Base-by-base conservation (phyloP, 2,113 vertebrate species). In the Salminus brasiliensis region DNA sequence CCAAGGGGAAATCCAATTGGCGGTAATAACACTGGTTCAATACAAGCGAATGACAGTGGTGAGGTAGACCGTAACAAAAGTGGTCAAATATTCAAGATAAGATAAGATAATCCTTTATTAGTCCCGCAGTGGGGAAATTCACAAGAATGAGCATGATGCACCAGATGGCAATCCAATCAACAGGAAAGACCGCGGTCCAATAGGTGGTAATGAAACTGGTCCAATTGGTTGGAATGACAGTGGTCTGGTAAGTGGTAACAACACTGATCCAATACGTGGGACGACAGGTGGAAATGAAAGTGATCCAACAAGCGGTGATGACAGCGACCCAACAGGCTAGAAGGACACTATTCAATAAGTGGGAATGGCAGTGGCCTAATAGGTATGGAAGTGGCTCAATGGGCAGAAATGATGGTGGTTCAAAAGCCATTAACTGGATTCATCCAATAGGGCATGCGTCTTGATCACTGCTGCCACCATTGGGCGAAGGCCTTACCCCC, bases 151-250 rank as follows among this genome's bases (percentile, higher is more conserved):
- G n/a, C n/a, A n/a, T n/a, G n/a, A n/a, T n/a, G n/a, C n/a, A n/a
- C n/a, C n/a, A n/a, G n/a, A n/a, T n/a, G n/a, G n/a, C 15, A 52
- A 36, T 11, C 8, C 43, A 12, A 52, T 10, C 12, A 45, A 30
- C 32, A 36, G 81, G 82, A 87, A 85, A 82, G 81, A 86, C 85
- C 78, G 82, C 83, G 85, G 84, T 82, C 81, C 52, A 55, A 25
- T 12, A 55, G 52, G 52, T 55, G 52, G 9, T 23, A 25, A 55
- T 25, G 23, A 55, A 3, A 23, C 52, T 1, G 8, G 23, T 25
- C n/a, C 60, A 36, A 21, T 6, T 25, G 41, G 9, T 21, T 5
- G 16, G 21, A 34, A 49, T 15, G 41, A 34, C 27, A 47, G 27
- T 84, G 85, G 85, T 81, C 80, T 18, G 21, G 11, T 13, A 52